Evolutionary conservation across 1,140 invertebrate species (phyloP), one percentile per base, ranked within the genome.

Genomic region (Magallana ariakensis): DNA sequence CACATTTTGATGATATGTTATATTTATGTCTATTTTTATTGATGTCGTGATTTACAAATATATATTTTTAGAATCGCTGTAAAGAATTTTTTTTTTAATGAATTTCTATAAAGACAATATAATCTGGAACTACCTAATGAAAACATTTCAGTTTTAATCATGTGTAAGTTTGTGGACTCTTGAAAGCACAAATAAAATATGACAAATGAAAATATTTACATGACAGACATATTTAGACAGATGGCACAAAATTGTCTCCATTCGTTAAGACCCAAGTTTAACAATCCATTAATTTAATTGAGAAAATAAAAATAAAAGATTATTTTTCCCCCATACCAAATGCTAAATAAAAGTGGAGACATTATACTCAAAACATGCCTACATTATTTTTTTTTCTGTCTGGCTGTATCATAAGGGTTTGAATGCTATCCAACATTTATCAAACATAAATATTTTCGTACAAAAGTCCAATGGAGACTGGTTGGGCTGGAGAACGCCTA

Each of bases 381-480:
- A 9, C 66, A 75, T 75, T 75, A 75, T 75, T 75, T 75, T 46
- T 46, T 46, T 46, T 46, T 46, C 33, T 75, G 66, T 26, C 66
- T 75, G 15, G 66, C 19, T 75, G 26, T 75, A 75, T 75, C 33
- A 22, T 75, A 75, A 75, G 22, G 33, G 66, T 19, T 75, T 75
- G 66, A 75, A 75, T 75, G 33, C 66, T 75, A 75, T 75, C 66
- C 66, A 75, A 75, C 66, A 75, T 75, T 75, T 75, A 75, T 75
- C 66, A 75, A 75, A 75, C 66, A 75, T 75, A 75, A 75, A 75
- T 75, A 75, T 75, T 75, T 75, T 75, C 66, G 33, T 75, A 75
- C 66, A 75, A 75, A 75, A 75, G 66, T 75, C 22, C 66, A 19
- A 10, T 75, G 66, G 66, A 75, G 66, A 26, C 66, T 75, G 22